These are phyloP conservation scores for Epinephelus cyanopodus DNA, from an alignment of 2,113 vertebrate species.

Conservation along the genomic window DNA sequence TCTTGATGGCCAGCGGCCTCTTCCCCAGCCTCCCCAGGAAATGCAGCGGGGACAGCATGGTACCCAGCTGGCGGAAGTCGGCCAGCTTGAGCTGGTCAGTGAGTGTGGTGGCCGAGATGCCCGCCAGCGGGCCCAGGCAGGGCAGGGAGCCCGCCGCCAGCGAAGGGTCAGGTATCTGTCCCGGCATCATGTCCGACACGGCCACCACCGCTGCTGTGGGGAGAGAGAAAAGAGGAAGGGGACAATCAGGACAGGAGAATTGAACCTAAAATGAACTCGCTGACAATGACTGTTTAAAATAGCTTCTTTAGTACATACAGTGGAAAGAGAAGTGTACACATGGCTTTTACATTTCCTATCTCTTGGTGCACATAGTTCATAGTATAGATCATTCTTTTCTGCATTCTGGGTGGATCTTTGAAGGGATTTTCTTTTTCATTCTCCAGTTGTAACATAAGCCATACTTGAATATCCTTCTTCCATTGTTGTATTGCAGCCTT, in stretches of 20 bases:
- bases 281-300: neutral
- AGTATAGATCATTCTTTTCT: neutral
- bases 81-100: constrained; percentile 93
- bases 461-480: neutral
- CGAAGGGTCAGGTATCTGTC: constrained; percentile 96
- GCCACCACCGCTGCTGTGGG: constrained; percentile 69
- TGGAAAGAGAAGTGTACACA: constrained; percentile 2
- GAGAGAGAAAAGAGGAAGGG: constrained; percentile 19
- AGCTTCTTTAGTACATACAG: neutral
- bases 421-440: neutral
- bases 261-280: neutral
- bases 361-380: neutral
- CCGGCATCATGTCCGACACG: constrained; percentile 95
- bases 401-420: neutral
- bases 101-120: constrained; percentile 92
- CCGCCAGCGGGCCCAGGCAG: constrained; percentile 91
- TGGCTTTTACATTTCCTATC: no score
- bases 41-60: constrained; percentile 92
- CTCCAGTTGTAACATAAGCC: neutral
- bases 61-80: constrained; percentile 91
- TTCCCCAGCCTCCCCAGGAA: constrained; percentile 93
- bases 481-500: neutral
- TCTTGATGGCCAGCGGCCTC: constrained; percentile 90
- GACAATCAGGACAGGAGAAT: constrained; percentile 15
- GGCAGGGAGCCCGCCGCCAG: constrained; percentile 93